phyloP scores from a whole-genome alignment of 2,113 vertebrate genomes.

The Podarcis muralis region DNA sequence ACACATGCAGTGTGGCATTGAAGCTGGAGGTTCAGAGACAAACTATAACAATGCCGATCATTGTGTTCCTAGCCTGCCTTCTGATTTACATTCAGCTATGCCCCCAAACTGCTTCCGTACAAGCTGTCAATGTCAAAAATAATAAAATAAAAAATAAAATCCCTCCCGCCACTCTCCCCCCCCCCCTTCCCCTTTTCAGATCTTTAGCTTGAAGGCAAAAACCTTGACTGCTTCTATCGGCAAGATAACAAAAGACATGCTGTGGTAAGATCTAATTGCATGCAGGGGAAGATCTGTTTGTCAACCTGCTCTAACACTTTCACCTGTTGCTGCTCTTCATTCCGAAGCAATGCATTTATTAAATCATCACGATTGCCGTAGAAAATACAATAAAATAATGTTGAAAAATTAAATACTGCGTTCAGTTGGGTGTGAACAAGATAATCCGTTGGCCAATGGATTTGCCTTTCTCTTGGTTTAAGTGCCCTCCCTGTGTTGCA shows the following conservation, averaged over 20 bases:
- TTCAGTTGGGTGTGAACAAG: conserved; percentile 12
- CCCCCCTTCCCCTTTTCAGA: not conserved
- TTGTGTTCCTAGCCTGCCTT: conserved; percentile 31
- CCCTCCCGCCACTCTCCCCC: conserved; percentile 10
- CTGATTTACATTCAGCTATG: conserved; percentile 10
- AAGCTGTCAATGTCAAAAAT: not conserved
- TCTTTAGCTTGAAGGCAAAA: conserved; percentile 50
- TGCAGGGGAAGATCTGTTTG: conserved; percentile 52
- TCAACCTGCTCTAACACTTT: conserved; percentile 53
- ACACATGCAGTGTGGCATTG: not conserved
- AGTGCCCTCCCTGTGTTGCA: conserved; percentile 65
- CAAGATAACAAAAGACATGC: conserved; percentile 26
- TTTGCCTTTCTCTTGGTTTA: conserved; percentile 77
- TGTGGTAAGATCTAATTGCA: conserved; percentile 15
- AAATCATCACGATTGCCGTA: too few relatives aligned
- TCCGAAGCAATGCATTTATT: not conserved
- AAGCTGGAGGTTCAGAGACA: conserved; percentile 1
- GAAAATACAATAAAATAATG: too few relatives aligned
- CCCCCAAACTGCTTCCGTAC: conserved; percentile 26
- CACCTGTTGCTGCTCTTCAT: conserved; percentile 50
- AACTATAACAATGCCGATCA: not conserved
- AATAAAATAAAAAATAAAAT: not conserved
- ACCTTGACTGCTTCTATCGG: conserved; percentile 37
- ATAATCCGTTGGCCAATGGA: conserved; percentile 68
- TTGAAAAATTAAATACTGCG: too few relatives aligned